Percentiles rank a stretch among this genome's conserved stretches.
phyloP scores from a whole-genome alignment of 2,888 invertebrate species.

The Drosophila basisetae region DNA sequence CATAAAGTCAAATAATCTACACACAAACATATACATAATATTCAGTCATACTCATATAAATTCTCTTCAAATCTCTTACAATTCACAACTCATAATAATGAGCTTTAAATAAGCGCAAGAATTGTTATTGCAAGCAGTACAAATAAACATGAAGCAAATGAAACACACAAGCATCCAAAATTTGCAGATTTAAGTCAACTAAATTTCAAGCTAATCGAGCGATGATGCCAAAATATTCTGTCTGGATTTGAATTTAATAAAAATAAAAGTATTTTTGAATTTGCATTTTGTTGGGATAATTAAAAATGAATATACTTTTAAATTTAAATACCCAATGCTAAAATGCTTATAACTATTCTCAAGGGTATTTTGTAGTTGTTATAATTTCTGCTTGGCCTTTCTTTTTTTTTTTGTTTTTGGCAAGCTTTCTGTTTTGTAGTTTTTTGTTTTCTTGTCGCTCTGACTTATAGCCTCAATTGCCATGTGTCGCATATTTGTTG shows the following conservation, averaged over 20 bases:
- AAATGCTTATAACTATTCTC: background rate
- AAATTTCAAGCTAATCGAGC: background rate
- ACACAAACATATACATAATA: conserved; percentile 14
- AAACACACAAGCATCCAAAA: background rate
- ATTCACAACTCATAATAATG: background rate
- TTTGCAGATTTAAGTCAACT: background rate
- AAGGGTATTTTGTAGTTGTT: conserved; percentile 29
- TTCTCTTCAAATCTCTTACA: conserved; percentile 10
- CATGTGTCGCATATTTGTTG: conserved; percentile 71
- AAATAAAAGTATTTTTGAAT: background rate
- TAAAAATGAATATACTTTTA: background rate
- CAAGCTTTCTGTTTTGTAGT: background rate
- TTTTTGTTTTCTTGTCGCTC: conserved; percentile 1
- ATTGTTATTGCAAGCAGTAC: background rate
- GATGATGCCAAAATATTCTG: background rate
- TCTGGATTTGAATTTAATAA: background rate
- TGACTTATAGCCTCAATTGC: conserved; percentile 56
- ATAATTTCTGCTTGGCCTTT: background rate
- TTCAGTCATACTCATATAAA: conserved; percentile 1
- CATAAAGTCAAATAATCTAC: conserved; percentile 36
- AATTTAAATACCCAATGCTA: background rate
- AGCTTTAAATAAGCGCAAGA: background rate
- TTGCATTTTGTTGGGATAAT: background rate
- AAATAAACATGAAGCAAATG: background rate
- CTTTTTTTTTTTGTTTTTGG: conserved; percentile 18